phyloP scores from a whole-genome alignment of 2,888 invertebrate species.

The Eremobia ochroleuca region DNA sequence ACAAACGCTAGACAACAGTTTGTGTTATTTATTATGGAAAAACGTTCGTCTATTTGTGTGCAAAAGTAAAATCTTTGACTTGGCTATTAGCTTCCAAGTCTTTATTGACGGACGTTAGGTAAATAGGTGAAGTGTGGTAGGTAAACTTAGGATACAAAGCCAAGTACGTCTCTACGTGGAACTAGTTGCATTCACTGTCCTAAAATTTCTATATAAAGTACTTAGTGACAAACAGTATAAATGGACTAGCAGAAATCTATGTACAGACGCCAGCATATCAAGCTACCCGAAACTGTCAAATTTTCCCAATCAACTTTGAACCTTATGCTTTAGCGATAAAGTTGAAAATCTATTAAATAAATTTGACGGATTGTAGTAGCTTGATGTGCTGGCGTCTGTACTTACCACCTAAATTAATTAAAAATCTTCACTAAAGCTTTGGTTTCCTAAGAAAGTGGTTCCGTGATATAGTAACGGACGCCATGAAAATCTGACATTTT shows the following conservation, averaged over 20 bases:
- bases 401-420: background rate
- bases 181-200: background rate
- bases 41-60: background rate
- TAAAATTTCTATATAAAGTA: background rate
- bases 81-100: background rate
- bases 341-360: too few species aligned
- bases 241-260: background rate
- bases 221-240: background rate
- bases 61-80: background rate
- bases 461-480: too few species aligned
- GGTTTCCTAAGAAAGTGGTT: too few species aligned
- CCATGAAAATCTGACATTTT: too few species aligned
- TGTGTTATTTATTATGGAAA: constrained; percentile 8
- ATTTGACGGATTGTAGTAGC: too few species aligned
- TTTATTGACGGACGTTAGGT: background rate
- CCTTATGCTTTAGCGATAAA: too few species aligned
- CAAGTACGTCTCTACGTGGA: background rate
- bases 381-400: too few species aligned
- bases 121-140: background rate
- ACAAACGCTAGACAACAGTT: background rate
- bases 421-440: background rate
- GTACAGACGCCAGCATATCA: too few species aligned
- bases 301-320: too few species aligned
- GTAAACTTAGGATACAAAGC: background rate
- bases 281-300: too few species aligned